Evolutionary conservation across 2,888 invertebrate species (phyloP), one percentile per base, ranked within the genome.

Genomic region (Mythimna vitellina): DNA sequence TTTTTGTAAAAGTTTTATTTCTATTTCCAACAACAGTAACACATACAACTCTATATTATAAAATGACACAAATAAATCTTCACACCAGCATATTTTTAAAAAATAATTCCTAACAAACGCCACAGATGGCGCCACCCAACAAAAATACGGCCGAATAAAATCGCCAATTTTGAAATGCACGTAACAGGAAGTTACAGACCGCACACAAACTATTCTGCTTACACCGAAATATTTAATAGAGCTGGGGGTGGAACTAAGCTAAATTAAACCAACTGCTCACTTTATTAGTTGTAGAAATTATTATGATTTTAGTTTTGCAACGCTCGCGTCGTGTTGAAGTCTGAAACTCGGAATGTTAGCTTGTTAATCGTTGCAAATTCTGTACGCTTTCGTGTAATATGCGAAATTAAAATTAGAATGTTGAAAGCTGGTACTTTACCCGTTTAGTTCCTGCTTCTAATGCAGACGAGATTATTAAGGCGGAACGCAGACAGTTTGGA

Each of bases 171-270:
- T 75, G 70, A 82, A 80, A 78, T 80, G 65, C 65, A 65, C 77
- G 68, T 78, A 70, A 84, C 82, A 76, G 86, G 73, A 82, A 80
- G 73, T 77, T 57, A 54, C 32, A 57, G n/a, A 63, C 76, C 81
- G 76, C 77, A 78, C 63, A 70, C 72, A 73, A 81, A 81, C 75
- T 78, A 81, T 80, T 82, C 72, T 79, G 81, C 81, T 84, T 87
- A 87, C 86, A 82, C 72, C 76, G 72, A 85, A 86, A 87, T 88
- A 88, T 88, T 87, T 83, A 85, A 88, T 77, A 71, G 74, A 67
- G 74, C 60, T 56, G 58, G 70, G 70, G 78, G 62, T 56, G 63
- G 60, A 80, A 83, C 81, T 78, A 81, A 83, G 75, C 71, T 68
- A 78, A 86, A 80, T 76, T 81, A 77, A 81, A 81, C 78, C 73